These are phyloP conservation scores for Erythrolamprus reginae DNA, from an alignment of 2,113 vertebrate genomes.

Conservation along the genomic window DNA sequence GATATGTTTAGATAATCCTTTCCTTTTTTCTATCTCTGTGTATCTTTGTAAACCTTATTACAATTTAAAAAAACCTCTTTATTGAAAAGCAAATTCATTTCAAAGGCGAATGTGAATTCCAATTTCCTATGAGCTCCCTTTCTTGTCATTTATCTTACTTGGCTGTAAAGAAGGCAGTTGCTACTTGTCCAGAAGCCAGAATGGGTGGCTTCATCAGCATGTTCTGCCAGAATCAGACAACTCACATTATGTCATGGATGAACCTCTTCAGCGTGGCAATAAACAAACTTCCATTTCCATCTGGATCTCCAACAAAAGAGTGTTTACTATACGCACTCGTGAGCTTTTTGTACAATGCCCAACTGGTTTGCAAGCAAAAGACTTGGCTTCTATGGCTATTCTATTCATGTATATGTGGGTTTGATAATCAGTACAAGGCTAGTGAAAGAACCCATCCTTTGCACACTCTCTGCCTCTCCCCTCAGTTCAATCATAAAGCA, in stretches of 20 bases:
- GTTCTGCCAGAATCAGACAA: not conserved
- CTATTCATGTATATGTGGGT: not conserved
- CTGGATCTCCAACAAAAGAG: not conserved
- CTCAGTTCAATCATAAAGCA: not conserved
- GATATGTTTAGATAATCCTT: not conserved
- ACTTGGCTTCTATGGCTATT: not conserved
- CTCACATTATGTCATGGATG: not conserved
- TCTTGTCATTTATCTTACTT: not conserved
- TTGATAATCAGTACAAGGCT: not conserved
- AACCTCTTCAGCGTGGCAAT: not conserved
- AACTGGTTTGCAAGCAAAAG: not conserved
- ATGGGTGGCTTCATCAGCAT: not conserved
- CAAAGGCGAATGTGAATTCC: not conserved
- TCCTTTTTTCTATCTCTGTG: not conserved
- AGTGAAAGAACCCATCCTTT: not conserved
- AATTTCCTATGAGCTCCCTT: not conserved
- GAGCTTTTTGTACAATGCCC: not conserved
- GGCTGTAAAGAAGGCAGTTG: not conserved
- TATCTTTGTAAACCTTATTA: not conserved
- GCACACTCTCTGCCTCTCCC: no score
- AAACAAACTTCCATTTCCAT: not conserved
- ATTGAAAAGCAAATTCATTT: not conserved
- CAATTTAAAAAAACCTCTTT: no score
- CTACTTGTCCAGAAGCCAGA: not conserved
- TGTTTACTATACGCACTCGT: not conserved